Evolutionary conservation across 2,113 vertebrate genomes (phyloP), one percentile per base, ranked within the genome.

Genomic region (Heliornis fulica): DNA sequence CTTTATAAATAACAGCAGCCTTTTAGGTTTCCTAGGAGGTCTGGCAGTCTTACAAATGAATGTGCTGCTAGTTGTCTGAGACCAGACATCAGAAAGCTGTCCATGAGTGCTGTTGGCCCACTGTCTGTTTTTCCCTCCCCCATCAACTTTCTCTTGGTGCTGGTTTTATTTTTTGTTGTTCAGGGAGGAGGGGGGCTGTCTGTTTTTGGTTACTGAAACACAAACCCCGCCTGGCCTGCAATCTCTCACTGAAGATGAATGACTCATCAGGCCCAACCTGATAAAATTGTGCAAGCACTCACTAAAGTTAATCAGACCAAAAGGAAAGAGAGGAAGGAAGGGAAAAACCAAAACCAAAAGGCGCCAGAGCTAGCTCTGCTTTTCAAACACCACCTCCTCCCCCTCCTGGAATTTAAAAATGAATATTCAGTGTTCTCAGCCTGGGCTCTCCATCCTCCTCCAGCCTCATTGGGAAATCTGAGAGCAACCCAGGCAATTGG

Each of bases 11-110:
- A 96, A 96, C 90, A 90, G 75, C 92, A 93, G 79, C 90, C 66
- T 79, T 64, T 83, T 92, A 82, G 83, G 83, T 95, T 91, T 96
- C 95, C 90, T 94, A 92, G 94, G 93, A 94, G 92, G 95, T 95
- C 90, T 97, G 89, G 89, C 90, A 97, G 60, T 22, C 68, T 88
- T 89, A 95, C 87, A 92, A 89, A 87, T 69, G 61, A 92, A 91
- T 92, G 90, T 82, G 57, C 88, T 93, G 80, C 59, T 89, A 69
- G 81, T 83, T 90, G 76, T 86, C 83, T 82, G 86, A 72, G 88
- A 74, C 59, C 66, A 91, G 92, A 96, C 91, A 93, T 87, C 8
- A 21, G 69, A 93, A 96, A 85, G 68, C 68, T 91, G 93, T 69
- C 87, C 84, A 23, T 76, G 82, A 92, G 87, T 63, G 90, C 83